Percentiles rank a stretch among this genome's conserved stretches.
These are phyloP conservation scores for Arothron firmamentum DNA, from an alignment of 2,113 vertebrate genomes.

Conservation along the genomic window DNA sequence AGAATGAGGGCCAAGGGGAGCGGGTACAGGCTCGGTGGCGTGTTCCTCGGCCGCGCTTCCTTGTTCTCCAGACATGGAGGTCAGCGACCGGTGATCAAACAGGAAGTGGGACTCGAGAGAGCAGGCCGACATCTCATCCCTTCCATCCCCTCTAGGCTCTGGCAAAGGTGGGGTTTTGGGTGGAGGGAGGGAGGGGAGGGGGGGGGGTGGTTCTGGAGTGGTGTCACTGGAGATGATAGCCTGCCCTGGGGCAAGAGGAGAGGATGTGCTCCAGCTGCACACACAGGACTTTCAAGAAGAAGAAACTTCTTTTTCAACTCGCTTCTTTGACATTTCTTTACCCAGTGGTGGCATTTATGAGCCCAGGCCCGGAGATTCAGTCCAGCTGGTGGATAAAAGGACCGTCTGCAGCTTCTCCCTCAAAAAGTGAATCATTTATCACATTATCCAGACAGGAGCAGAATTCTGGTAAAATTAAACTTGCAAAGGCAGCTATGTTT, in stretches of 20 bases:
- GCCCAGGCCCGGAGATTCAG: slow-evolving; percentile 19
- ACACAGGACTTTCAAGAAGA: slow-evolving; percentile 47
- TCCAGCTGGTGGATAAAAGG: slow-evolving; percentile 1
- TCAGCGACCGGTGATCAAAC: slow-evolving; percentile 61
- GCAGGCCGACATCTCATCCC: slow-evolving; percentile 36
- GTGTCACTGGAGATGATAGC: slow-evolving; percentile 63
- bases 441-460: slow-evolving; percentile 12
- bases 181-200: too few species aligned
- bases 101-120: slow-evolving; percentile 46
- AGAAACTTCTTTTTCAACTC: slow-evolving; percentile 29
- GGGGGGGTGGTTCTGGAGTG: too few species aligned
- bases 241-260: slow-evolving; percentile 56
- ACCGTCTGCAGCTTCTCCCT: slow-evolving; percentile 15
- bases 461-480: background rate
- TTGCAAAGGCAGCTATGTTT: background rate
- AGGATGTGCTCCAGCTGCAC: slow-evolving; percentile 38
- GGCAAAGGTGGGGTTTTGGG: slow-evolving; percentile 28
- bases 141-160: slow-evolving; percentile 18
- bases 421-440: slow-evolving; percentile 45
- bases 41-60: slow-evolving; percentile 20
- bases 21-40: slow-evolving; percentile 22
- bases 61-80: slow-evolving; percentile 47
- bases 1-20: slow-evolving; percentile 42
- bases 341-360: slow-evolving; percentile 44
- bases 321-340: slow-evolving; percentile 22